phyloP scores from a whole-genome alignment of 2,888 invertebrate species.

The Orchesellides sinensis region DNA sequence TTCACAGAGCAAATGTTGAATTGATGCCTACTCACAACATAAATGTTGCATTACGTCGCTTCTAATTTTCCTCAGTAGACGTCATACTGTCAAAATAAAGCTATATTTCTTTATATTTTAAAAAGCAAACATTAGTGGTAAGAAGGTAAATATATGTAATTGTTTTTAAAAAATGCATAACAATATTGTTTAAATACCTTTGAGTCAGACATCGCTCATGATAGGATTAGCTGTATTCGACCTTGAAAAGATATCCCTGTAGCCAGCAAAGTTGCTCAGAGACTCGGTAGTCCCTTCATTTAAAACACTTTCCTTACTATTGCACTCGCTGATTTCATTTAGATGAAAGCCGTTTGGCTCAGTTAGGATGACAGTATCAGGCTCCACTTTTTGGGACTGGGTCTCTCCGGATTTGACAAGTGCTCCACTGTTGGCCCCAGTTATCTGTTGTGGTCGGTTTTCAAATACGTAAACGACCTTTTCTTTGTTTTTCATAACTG shows the following conservation, averaged over 20 bases:
- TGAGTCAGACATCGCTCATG: slow-evolving; percentile 85
- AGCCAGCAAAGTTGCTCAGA: slow-evolving; percentile 86
- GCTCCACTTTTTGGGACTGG: slow-evolving; percentile 6
- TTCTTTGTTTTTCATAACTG: slow-evolving; percentile 13
- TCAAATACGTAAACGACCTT: slow-evolving; percentile 40
- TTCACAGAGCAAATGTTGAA: too few relatives aligned
- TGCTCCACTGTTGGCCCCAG: neutral
- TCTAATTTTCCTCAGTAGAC: too few relatives aligned
- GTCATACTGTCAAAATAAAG: too few relatives aligned
- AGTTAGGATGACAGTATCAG: slow-evolving; percentile 30
- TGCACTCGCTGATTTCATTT: slow-evolving; percentile 72
- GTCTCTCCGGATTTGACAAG: slow-evolving; percentile 38
- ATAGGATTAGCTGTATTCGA: slow-evolving; percentile 86
- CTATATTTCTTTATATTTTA: too few relatives aligned
- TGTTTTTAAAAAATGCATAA: neutral
- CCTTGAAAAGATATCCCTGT: slow-evolving; percentile 82
- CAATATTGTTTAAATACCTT: slow-evolving; percentile 82
- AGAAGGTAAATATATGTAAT: too few relatives aligned
- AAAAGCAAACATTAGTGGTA: too few relatives aligned
- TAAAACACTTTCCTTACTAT: slow-evolving; percentile 50
- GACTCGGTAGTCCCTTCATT: slow-evolving; percentile 58
- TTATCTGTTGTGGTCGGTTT: neutral
- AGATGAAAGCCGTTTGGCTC: slow-evolving; percentile 72
- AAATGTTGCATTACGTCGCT: too few relatives aligned
- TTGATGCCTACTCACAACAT: too few relatives aligned